Conservation (phyloP, 2,797 vertebrate genomes). For the Myotis daubentonii region DNA sequence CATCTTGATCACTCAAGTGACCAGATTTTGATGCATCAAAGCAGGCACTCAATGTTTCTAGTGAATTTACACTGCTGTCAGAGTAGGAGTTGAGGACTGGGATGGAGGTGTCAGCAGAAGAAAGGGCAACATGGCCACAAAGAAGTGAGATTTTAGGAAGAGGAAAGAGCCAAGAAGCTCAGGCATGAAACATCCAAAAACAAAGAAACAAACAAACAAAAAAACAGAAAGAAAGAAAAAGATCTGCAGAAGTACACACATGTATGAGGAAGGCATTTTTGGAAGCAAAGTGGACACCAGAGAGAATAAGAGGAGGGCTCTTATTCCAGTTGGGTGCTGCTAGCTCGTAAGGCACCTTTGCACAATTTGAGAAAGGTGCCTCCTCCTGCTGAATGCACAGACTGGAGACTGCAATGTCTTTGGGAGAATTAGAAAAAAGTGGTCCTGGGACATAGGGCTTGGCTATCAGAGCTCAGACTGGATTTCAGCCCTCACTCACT, state of each 20-base stretch:
- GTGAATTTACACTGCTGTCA: neutral
- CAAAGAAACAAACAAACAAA: too few species aligned
- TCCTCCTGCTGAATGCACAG: neutral
- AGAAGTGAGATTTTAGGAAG: neutral
- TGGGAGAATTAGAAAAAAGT: neutral
- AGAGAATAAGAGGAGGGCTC: neutral
- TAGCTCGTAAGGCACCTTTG: neutral
- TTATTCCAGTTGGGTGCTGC: neutral
- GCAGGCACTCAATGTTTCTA: neutral
- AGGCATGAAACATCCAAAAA: neutral
- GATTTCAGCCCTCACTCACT: neutral
- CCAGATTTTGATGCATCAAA: conserved; percentile 12
- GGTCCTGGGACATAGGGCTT: neutral
- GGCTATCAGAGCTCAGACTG: neutral
- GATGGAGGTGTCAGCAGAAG: neutral
- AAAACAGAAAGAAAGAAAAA: neutral
- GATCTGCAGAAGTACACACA: neutral
- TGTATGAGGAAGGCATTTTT: neutral
- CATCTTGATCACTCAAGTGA: conserved; percentile 18
- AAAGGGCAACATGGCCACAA: neutral
- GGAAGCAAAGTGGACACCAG: conserved; percentile 13
- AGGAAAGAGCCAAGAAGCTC: conserved; percentile 14
- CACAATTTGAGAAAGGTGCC: neutral
- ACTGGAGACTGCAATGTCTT: neutral
- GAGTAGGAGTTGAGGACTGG: neutral